Conservation (phyloP, 2,888 invertebrate species). For the Oscheius sp. region DNA sequence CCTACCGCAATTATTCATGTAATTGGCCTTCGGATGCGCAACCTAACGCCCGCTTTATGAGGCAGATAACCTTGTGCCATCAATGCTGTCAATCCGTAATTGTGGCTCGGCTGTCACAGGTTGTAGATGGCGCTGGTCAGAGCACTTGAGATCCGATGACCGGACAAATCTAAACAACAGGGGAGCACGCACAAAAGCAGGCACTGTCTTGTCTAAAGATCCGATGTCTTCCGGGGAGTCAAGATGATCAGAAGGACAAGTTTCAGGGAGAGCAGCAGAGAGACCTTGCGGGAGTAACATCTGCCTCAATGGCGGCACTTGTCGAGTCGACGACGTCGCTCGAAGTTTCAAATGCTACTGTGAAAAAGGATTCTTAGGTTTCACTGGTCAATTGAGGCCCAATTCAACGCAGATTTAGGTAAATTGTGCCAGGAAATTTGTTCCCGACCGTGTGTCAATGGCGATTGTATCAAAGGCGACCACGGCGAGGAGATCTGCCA, state of each 20-base stretch:
- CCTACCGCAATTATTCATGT: slow-evolving; percentile 18
- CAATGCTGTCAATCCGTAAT: slow-evolving; percentile 19
- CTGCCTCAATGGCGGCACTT: slow-evolving; percentile 62
- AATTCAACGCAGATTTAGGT: slow-evolving; percentile 43
- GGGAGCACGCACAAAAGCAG: slow-evolving; percentile 29
- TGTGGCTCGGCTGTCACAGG: slow-evolving; percentile 16
- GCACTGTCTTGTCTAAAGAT: slow-evolving; percentile 1
- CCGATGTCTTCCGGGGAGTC: slow-evolving; percentile 1
- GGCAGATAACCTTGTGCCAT: slow-evolving; percentile 25
- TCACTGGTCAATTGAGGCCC: neutral
- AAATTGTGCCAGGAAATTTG: slow-evolving; percentile 57
- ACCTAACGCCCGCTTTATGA: slow-evolving; percentile 12
- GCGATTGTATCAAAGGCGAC: slow-evolving; percentile 49
- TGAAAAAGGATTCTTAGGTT: slow-evolving; percentile 56
- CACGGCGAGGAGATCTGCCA: slow-evolving; percentile 51
- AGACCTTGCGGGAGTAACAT: slow-evolving; percentile 54
- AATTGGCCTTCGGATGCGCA: slow-evolving; percentile 28
- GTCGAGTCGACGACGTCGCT: slow-evolving; percentile 59
- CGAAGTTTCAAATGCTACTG: slow-evolving; percentile 62
- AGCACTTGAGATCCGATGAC: slow-evolving; percentile 29
- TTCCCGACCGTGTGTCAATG: slow-evolving; percentile 48
- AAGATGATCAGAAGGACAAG: slow-evolving; percentile 8
- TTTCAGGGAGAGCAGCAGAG: slow-evolving; percentile 21
- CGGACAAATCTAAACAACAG: slow-evolving; percentile 23
- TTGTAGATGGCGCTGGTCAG: slow-evolving; percentile 22